These are phyloP conservation scores for Drosophila kuntzei DNA, from an alignment of 2,888 invertebrate species.

Conservation along the genomic window DNA sequence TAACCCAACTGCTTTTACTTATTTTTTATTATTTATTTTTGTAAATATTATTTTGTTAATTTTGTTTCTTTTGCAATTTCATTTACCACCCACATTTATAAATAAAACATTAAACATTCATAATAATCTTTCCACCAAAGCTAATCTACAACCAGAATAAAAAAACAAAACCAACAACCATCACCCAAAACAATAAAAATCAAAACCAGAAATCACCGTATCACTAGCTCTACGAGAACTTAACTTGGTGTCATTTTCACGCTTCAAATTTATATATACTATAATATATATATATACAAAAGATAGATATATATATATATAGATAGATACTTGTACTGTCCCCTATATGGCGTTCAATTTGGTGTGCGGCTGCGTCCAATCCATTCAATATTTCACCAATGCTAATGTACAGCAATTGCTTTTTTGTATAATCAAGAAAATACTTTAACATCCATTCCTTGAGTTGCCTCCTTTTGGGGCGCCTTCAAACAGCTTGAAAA, in stretches of 20 bases:
- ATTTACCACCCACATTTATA: constrained; percentile 37
- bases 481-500: not conserved
- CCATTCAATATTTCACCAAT: constrained; percentile 43
- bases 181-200: constrained; percentile 52
- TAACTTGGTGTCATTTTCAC: constrained; percentile 81
- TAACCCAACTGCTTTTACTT: constrained; percentile 31
- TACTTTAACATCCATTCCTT: constrained; percentile 4
- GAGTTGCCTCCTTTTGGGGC: not conserved
- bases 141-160: constrained; percentile 71
- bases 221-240: constrained; percentile 79
- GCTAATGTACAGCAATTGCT: constrained; percentile 32
- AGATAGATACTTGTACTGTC: constrained; percentile 20
- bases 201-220: constrained; percentile 72
- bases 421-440: constrained; percentile 35
- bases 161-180: constrained; percentile 62
- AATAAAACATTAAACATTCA: constrained; percentile 53
- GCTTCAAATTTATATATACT: constrained; percentile 63
- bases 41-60: constrained; percentile 22
- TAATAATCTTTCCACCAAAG: constrained; percentile 70
- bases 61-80: constrained; percentile 46
- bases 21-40: constrained; percentile 4
- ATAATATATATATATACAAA: constrained; percentile 18
- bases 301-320: constrained; percentile 4
- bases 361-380: constrained; percentile 70
- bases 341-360: constrained; percentile 55